Evolutionary conservation across 2,113 vertebrate species (phyloP).

Genomic region (Mormyrus iriodes): DNA sequence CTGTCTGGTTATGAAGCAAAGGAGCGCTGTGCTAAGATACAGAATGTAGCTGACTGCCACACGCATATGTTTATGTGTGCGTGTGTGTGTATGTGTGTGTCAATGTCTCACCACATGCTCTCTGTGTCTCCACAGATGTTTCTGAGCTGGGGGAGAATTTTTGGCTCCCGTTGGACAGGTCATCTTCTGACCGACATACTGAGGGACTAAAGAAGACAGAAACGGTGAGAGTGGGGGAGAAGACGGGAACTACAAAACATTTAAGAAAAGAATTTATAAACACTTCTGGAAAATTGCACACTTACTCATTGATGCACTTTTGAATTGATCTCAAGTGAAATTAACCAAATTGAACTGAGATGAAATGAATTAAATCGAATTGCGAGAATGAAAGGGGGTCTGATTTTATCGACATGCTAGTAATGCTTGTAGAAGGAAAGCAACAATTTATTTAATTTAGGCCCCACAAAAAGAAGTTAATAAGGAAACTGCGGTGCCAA

Average conservation of each 20-base stretch:
- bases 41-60: neutral
- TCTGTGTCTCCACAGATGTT: constrained; percentile 68
- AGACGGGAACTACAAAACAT: neutral
- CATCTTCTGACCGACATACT: constrained; percentile 71
- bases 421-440: neutral
- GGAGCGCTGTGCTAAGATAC: neutral
- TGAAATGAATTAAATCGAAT: neutral
- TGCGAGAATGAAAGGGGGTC: constrained; percentile 14
- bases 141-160: constrained; percentile 78
- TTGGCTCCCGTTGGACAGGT: constrained; percentile 64
- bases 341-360: neutral
- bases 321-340: neutral
- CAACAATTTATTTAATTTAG: neutral
- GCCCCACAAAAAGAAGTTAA: neutral
- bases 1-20: neutral
- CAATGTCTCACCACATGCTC: constrained; percentile 70
- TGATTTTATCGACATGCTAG: neutral
- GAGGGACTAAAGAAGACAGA: constrained; percentile 55
- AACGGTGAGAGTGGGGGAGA: constrained; percentile 9
- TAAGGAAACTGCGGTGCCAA: neutral
- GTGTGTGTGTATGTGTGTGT: constrained; percentile 3
- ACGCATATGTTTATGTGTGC: neutral
- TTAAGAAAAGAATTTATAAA: neutral
- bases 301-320: neutral
- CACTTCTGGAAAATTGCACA: neutral